Evolutionary conservation across 2,797 vertebrate genomes (phyloP).

Genomic region (Myoxocephalus aenaeus): DNA sequence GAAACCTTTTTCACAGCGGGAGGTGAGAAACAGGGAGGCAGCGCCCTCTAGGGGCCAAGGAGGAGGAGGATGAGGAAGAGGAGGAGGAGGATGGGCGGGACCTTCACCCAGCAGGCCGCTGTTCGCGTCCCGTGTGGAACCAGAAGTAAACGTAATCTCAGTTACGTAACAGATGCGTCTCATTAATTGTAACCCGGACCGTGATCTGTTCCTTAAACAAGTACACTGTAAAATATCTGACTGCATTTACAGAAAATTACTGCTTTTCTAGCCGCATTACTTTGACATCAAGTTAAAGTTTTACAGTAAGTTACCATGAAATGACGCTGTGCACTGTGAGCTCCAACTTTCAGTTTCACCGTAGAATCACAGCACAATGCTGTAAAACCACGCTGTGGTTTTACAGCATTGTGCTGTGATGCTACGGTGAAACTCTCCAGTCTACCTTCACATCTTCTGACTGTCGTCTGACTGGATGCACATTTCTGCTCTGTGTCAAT

Average conservation of each 20-base stretch:
- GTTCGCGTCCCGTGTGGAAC: background rate
- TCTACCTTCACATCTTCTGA: background rate
- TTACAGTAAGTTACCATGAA: background rate
- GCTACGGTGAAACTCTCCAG: background rate
- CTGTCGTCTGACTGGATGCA: background rate
- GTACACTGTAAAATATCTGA: background rate
- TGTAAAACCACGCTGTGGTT: too few species aligned
- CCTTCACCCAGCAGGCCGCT: background rate
- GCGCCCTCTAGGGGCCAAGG: too few species aligned
- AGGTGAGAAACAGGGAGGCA: too few species aligned
- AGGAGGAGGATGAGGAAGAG: too few species aligned
- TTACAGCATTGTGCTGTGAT: background rate
- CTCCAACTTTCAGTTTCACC: too few species aligned
- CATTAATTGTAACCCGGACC: too few species aligned
- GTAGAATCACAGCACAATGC: too few species aligned
- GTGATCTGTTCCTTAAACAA: background rate
- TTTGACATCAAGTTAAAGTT: too few species aligned
- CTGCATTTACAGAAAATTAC: background rate
- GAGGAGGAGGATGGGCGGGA: background rate
- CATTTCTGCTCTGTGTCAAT: conserved; percentile 24
- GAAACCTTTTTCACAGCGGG: too few species aligned
- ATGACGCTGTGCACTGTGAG: background rate
- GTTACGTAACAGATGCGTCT: background rate
- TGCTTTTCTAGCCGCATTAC: background rate
- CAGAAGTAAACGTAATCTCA: background rate